Evolutionary conservation across 2,888 invertebrate species (phyloP), one percentile per base, ranked within the genome.

Genomic region (Ganaspis brasiliensis): DNA sequence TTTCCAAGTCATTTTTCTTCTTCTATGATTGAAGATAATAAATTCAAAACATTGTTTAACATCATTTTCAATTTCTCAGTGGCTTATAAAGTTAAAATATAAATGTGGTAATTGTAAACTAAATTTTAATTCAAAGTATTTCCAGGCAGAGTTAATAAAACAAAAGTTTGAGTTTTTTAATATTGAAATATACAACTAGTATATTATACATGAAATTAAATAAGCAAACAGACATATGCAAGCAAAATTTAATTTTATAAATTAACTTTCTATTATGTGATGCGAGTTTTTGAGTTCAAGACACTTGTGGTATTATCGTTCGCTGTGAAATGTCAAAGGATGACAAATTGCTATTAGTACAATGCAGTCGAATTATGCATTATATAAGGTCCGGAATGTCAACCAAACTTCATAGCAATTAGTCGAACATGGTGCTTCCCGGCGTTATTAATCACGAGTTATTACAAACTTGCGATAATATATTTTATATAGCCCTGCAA

Each of bases 381-480:
- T 55, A 74, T 79, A 75, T 79, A 76, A 77, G 77, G 75, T 80
- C 77, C 73, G 76, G 71, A 78, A 75, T 81, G 78, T 77, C 79
- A 77, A 78, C 76, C 77, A 77, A 82, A 82, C 79, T 82, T 83
- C 80, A 80, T 80, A 73, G 76, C 75, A 74, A 67, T 77, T 73
- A 70, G 72, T 71, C 57, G 75, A 75, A 72, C 67, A 67, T 74
- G 81, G 80, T 83, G 79, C 70, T 70, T 71, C 76, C 61, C 72
- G 74, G 77, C 79, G 74, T 82, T 83, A 83, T 83, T 84, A 85
- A 82, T 82, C 81, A 82, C 70, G 75, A 78, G 80, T 81, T 77
- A 82, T 81, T 81, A 81, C 78, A 74, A 61, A 31, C 26, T 19
- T 40, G 37, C 37, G 21, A 19, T 24, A 73, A 73, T 70, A 70